phyloP scores from a whole-genome alignment of 1,140 invertebrate genomes.

The Ectropis grisescens region DNA sequence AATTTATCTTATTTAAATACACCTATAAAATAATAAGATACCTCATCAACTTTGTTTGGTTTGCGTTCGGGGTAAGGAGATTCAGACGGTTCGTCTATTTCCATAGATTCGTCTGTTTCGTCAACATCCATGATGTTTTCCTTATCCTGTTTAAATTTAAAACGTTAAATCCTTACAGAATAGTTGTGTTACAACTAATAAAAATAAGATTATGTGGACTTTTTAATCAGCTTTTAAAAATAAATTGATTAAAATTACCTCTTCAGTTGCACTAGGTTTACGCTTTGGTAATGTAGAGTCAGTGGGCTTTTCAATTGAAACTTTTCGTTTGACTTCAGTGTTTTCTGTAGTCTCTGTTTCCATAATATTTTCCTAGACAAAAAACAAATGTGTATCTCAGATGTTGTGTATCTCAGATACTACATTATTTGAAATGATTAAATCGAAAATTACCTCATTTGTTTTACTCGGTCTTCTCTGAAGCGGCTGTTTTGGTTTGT shows the following conservation, averaged over 20 bases:
- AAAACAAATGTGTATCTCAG: too few relatives aligned
- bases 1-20: too few relatives aligned
- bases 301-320: slow-evolving; percentile 15
- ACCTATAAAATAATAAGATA: too few relatives aligned
- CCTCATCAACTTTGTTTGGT: slow-evolving; percentile 3
- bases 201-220: not conserved
- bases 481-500: slow-evolving; percentile 10
- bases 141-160: slow-evolving; percentile 9
- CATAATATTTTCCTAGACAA: too few relatives aligned
- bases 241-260: slow-evolving; percentile 14
- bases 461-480: slow-evolving; percentile 9
- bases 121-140: slow-evolving; percentile 2
- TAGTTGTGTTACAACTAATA: not conserved
- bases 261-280: slow-evolving; percentile 11
- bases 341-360: slow-evolving; percentile 10
- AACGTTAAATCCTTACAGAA: too few relatives aligned
- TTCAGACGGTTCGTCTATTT: slow-evolving; percentile 3
- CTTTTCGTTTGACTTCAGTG: slow-evolving; percentile 14
- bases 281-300: slow-evolving; percentile 14
- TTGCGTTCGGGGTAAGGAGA: not conserved
- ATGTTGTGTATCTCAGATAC: too few relatives aligned
- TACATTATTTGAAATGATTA: too few relatives aligned
- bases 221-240: slow-evolving; percentile 1
- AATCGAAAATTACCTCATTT: slow-evolving; percentile 12
- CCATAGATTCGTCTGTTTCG: slow-evolving; percentile 2